Evolutionary conservation across 1,140 invertebrate genomes (phyloP).

Genomic region (Drosophila eugracilis): DNA sequence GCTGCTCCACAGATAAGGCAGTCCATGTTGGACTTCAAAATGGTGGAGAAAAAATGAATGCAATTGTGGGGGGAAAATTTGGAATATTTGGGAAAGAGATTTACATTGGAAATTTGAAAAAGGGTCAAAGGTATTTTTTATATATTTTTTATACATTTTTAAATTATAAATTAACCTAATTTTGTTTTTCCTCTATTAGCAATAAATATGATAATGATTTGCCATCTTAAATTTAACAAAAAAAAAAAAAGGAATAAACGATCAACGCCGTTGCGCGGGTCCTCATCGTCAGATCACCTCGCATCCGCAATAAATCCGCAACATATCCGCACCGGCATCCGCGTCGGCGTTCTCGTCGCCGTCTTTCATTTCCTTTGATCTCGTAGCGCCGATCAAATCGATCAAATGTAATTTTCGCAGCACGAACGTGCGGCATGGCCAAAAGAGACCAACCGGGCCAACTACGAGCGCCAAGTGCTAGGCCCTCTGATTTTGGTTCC

Average conservation of each 20-base stretch:
- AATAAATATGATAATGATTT: conserved; percentile 35
- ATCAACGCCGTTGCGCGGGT: conserved; percentile 29
- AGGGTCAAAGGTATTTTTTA: no score
- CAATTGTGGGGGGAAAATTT: background rate
- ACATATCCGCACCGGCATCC: conserved; percentile 37
- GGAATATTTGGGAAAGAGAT: no score
- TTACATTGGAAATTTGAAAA: no score
- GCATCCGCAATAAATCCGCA: conserved; percentile 38
- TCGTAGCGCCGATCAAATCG: conserved; percentile 85
- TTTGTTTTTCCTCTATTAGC: conserved; percentile 1
- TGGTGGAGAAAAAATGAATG: background rate
- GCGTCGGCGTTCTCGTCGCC: conserved; percentile 55
- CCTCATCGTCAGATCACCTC: conserved; percentile 32
- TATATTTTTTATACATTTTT: background rate
- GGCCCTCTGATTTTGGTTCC: conserved; percentile 30
- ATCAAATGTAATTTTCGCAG: conserved; percentile 85
- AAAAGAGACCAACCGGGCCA: conserved; percentile 32
- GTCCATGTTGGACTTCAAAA: conserved; percentile 27
- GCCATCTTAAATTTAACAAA: conserved; percentile 9
- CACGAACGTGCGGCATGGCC: conserved; percentile 79
- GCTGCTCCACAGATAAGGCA: conserved; percentile 22
- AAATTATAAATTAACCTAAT: background rate
- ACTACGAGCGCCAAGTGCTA: conserved; percentile 70
- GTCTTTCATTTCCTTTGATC: conserved; percentile 83
- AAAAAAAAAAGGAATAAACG: conserved; percentile 25